Conservation (phyloP, 2,888 invertebrate species). For the Papilio demoleus region DNA sequence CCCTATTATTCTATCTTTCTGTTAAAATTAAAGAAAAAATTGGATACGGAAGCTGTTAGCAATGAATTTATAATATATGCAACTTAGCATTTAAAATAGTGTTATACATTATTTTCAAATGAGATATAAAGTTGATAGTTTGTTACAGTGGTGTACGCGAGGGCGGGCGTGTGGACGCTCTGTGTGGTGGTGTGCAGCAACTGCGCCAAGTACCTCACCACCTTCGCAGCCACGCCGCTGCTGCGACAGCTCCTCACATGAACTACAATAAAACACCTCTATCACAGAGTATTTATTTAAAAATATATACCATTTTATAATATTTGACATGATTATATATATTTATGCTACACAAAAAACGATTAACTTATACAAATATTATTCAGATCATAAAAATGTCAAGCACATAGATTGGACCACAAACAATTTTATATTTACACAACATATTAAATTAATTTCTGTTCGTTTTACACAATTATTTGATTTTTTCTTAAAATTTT, state of each 20-base stretch:
- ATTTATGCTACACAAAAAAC: background rate
- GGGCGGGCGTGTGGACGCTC: slow-evolving; percentile 66
- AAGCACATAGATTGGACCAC: background rate
- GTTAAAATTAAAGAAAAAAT: no score
- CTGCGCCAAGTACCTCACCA: slow-evolving; percentile 57
- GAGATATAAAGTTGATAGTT: no score
- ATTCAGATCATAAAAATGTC: background rate
- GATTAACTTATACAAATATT: background rate
- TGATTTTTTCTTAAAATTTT: background rate
- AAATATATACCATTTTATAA: slow-evolving; percentile 60
- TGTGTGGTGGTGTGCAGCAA: slow-evolving; percentile 55
- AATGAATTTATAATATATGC: no score
- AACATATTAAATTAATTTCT: background rate
- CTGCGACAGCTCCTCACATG: slow-evolving; percentile 54
- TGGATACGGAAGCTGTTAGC: no score
- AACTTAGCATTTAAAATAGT: no score
- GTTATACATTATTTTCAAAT: no score
- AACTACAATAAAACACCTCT: slow-evolving; percentile 50
- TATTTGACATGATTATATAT: slow-evolving; percentile 25
- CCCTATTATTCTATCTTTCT: no score
- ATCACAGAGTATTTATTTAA: slow-evolving; percentile 80
- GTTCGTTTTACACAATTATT: background rate
- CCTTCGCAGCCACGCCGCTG: slow-evolving; percentile 61
- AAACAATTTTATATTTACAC: background rate
- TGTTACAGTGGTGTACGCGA: slow-evolving; percentile 83